phyloP scores from a whole-genome alignment of 1,140 invertebrate genomes.

The Caerostris darwini region DNA sequence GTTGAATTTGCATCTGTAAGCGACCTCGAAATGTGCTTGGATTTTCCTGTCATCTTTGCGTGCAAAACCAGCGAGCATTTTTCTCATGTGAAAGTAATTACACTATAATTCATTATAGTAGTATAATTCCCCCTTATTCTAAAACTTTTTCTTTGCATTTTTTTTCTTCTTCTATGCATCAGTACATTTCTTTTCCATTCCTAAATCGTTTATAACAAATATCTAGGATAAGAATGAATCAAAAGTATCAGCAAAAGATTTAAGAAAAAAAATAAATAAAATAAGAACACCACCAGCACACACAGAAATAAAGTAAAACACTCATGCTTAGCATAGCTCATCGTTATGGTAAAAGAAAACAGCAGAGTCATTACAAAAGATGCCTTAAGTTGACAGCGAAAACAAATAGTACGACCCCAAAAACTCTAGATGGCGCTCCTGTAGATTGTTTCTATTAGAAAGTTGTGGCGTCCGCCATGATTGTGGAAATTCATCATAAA shows the following conservation, averaged over 20 bases:
- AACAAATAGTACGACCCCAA: constrained; percentile 72
- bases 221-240: constrained; percentile 46
- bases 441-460: constrained; percentile 75
- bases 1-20: neutral
- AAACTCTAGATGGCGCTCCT: constrained; percentile 64
- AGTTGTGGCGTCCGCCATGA: constrained; percentile 64
- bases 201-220: constrained; percentile 64
- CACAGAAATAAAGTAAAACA: neutral
- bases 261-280: neutral
- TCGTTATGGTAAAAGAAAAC: constrained; percentile 64
- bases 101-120: constrained; percentile 74
- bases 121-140: constrained; percentile 7
- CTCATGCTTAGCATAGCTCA: constrained; percentile 6
- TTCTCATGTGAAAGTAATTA: constrained; percentile 67
- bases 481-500: constrained; percentile 75
- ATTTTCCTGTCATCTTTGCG: constrained; percentile 33
- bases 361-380: constrained; percentile 62
- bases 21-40: neutral
- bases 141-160: neutral
- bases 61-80: neutral
- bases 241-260: constrained; percentile 67
- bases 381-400: constrained; percentile 65
- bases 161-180: neutral
- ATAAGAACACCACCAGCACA: neutral
- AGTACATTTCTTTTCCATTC: constrained; percentile 36